Base-by-base conservation (phyloP, 2,888 invertebrate genomes). In the Nycteola revayana region DNA sequence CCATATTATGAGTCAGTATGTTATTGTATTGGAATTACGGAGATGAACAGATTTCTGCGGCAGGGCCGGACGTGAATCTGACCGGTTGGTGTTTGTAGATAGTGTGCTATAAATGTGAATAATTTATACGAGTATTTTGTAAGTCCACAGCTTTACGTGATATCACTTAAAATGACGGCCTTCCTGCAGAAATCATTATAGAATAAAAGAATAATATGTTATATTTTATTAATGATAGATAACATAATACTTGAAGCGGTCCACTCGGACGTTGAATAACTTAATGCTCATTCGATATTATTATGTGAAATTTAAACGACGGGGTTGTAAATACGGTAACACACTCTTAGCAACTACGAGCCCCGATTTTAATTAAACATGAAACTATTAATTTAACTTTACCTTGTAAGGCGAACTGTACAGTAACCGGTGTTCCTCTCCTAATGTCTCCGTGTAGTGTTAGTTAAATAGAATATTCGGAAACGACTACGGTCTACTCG, bases 71-170 rank as follows among this genome's bases (percentile, higher is more conserved):
- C 67, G 76, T 75, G 77, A 74, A 69, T 69, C 70, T 75, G 75
- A 75, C 65, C 60, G 66, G 78, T 75, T 84, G 78, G 75, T 85
- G 82, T 81, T 71, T 86, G 86, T 87, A 86, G 86, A 86, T 88
- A 88, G 80, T 86, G 81, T 86, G 85, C 87, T 85, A 85, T 86
- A 85, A 84, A 84, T 86, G 87, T 87, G 86, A 85, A 87, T 87
- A 87, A 86, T 87, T 87, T 87, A 86, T 86, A 87, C 86, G 85
- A 88, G 77, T 87, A 86, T 82, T 82, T 81, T 87, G 83, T 88
- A 86, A 86, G 87, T 85, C 78, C 84, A 77, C 87, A 82, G 85
- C 85, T 87, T 86, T 85, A 87, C 85, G 78, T 81, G 85, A 85
- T 78, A 73, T 76, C 77, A 80, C 80, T 75, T 72, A 63, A 70